Conservation (phyloP, 2,113 vertebrate genomes). For the Callipepla squamata region DNA sequence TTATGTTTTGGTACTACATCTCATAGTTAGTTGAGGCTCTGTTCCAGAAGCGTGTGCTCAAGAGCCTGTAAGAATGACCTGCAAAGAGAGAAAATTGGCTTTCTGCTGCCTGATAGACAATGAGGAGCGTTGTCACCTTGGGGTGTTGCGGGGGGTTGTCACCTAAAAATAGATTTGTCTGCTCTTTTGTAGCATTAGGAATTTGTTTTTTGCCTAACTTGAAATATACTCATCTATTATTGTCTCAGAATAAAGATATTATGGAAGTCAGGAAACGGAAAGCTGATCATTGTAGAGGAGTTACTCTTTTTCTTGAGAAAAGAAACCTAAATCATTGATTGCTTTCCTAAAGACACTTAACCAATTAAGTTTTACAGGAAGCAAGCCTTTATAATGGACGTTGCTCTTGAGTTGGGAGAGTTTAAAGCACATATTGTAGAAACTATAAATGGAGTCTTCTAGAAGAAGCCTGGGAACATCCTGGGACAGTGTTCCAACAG, state of each 20-base stretch:
- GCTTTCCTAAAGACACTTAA: not conserved
- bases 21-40: not conserved
- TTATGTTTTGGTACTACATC: not conserved
- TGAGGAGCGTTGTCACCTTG: not conserved
- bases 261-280: not conserved
- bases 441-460: not conserved
- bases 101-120: not conserved
- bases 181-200: not conserved
- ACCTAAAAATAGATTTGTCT: constrained; percentile 5
- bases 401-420: not conserved
- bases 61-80: not conserved
- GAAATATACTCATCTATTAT: not conserved
- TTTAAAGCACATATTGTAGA: not conserved
- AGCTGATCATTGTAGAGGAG: not conserved
- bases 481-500: not conserved
- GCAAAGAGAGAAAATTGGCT: not conserved
- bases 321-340: not conserved
- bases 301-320: not conserved
- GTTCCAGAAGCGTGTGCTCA: not conserved
- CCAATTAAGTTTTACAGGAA: not conserved
- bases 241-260: not conserved
- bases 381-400: not conserved
- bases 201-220: not conserved
- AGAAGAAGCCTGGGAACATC: not conserved
- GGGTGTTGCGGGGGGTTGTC: not conserved